phyloP scores from a whole-genome alignment of 2,797 vertebrate species.

The Rhinatrema bivittatum region DNA sequence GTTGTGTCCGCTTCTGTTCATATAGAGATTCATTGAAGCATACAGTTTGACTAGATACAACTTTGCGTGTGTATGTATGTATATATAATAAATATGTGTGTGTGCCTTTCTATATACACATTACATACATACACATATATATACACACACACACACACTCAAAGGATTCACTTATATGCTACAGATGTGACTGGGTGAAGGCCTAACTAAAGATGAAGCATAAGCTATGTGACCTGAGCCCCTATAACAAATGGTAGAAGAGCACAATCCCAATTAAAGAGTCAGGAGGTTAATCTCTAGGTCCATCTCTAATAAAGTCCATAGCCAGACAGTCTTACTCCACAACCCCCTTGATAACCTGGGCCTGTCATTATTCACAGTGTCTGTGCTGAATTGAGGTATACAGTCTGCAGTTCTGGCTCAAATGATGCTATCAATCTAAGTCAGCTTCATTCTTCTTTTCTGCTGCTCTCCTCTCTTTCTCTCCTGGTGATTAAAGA shows the following conservation, averaged over 20 bases:
- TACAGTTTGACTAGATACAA: too few relatives aligned
- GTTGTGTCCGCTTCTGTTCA: too few relatives aligned
- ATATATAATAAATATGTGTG: too few relatives aligned
- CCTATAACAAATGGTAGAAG: constrained; percentile 18
- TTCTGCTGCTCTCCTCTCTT: not conserved
- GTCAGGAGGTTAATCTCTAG: constrained; percentile 19
- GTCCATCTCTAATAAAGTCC: constrained; percentile 26
- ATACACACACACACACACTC: too few relatives aligned
- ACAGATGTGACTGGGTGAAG: too few relatives aligned
- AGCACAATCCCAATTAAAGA: constrained; percentile 7
- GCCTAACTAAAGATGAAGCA: too few relatives aligned
- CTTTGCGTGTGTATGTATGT: too few relatives aligned
- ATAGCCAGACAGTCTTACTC: constrained; percentile 3
- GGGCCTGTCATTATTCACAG: constrained; percentile 4
- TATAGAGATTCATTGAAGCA: too few relatives aligned
- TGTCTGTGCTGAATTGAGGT: constrained; percentile 2
- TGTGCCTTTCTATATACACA: too few relatives aligned
- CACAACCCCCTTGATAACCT: constrained; percentile 21
- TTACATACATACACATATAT: too few relatives aligned
- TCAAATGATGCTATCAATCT: constrained; percentile 26
- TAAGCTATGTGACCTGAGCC: too few relatives aligned
- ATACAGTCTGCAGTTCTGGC: constrained; percentile 12
- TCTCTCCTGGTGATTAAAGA: constrained; percentile 9
- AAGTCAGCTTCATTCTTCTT: constrained; percentile 22
- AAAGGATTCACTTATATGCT: too few relatives aligned